A percentile compares a stretch with the other conserved stretches of the same genome.
These are phyloP conservation scores for Hirundo rustica DNA, from an alignment of 2,797 vertebrate genomes.

Conservation along the genomic window DNA sequence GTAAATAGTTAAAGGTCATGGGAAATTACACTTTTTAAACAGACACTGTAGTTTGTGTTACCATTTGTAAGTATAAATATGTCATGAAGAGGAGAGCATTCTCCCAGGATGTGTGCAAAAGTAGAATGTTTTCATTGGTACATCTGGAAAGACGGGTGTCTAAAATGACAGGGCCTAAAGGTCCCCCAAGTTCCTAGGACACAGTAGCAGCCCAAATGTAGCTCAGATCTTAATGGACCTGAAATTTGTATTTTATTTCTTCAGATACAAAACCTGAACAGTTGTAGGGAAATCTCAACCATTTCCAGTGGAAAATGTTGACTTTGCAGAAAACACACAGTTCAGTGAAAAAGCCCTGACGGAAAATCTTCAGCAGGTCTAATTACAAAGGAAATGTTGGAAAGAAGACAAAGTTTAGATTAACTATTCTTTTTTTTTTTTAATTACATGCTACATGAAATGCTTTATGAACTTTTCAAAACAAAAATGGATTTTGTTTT, in stretches of 20 bases:
- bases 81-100: neutral
- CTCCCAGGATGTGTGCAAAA: neutral
- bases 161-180: neutral
- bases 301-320: constrained; percentile 46
- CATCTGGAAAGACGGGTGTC: neutral
- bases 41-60: neutral
- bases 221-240: neutral
- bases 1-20: neutral
- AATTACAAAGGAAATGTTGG: constrained; percentile 25
- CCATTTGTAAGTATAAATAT: neutral
- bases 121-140: neutral
- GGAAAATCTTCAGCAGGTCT: constrained; percentile 34
- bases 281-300: constrained; percentile 15
- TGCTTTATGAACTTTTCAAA: neutral
- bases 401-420: constrained; percentile 20
- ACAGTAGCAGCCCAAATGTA: neutral
- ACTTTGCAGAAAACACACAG: constrained; percentile 5
- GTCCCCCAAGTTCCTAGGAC: neutral
- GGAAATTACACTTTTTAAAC: neutral
- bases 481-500: constrained; percentile 9
- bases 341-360: neutral
- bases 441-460: constrained; percentile 21
- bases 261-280: neutral
- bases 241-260: neutral
- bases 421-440: constrained; percentile 13